A percentile compares a stretch with the other conserved stretches of the same genome.
phyloP scores from a whole-genome alignment of 2,113 vertebrate species.

The Ctenomys sociabilis region DNA sequence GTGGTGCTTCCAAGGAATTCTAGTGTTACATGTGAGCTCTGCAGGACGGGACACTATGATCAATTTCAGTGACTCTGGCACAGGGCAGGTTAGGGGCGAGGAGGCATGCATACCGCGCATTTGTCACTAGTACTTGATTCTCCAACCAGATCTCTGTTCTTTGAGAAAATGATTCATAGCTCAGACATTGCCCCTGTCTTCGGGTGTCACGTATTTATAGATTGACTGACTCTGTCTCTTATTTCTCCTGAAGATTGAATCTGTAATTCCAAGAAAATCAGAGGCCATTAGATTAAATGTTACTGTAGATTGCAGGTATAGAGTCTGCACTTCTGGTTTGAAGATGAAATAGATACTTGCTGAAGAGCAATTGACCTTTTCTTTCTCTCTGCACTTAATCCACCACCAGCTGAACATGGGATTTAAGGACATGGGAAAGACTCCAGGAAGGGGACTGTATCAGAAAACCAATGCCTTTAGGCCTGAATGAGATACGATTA shows the following conservation, averaged over 20 bases:
- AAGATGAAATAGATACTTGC: conserved; percentile 48
- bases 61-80: background rate
- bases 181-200: background rate
- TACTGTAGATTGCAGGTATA: background rate
- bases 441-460: background rate
- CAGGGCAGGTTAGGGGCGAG: background rate
- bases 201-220: background rate
- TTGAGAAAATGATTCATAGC: background rate
- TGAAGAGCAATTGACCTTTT: background rate
- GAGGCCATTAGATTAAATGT: background rate
- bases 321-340: background rate
- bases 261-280: conserved; percentile 13
- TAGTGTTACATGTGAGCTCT: background rate
- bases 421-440: background rate
- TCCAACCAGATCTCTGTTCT: background rate
- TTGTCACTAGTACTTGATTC: background rate
- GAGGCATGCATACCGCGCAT: rapidly evolving
- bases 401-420: background rate
- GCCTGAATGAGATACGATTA: background rate
- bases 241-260: background rate
- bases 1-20: background rate
- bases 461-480: conserved; percentile 23
- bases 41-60: background rate
- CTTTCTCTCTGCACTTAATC: background rate
- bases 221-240: background rate